phyloP scores from a whole-genome alignment of 1,140 invertebrate genomes.

The Macrotrachela quadricornifera region DNA sequence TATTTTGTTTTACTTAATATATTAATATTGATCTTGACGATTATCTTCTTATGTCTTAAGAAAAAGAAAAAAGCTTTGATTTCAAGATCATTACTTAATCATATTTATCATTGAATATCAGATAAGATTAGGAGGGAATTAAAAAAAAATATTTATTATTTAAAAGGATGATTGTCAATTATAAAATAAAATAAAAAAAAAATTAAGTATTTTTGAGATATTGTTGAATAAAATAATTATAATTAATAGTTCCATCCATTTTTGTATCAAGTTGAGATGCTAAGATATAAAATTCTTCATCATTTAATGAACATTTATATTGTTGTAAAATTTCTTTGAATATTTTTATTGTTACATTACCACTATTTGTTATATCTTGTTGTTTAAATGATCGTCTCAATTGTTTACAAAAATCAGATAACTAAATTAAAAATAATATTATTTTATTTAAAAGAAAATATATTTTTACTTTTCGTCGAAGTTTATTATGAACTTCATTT shows the following conservation, averaged over 20 bases:
- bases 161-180: too few relatives aligned
- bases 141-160: too few relatives aligned
- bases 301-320: neutral
- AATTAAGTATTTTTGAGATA: conserved; percentile 6
- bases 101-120: too few relatives aligned
- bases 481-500: neutral
- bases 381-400: conserved; percentile 1
- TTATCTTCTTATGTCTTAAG: too few relatives aligned
- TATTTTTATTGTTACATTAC: neutral
- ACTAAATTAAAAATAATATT: conserved; percentile 14
- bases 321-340: neutral
- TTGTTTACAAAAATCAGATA: conserved; percentile 12
- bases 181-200: too few relatives aligned
- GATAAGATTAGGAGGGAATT: too few relatives aligned
- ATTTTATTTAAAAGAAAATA: neutral
- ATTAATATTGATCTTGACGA: too few relatives aligned
- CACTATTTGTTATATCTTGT: conserved; percentile 1
- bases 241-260: conserved; percentile 6
- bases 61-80: too few relatives aligned
- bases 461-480: neutral
- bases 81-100: too few relatives aligned
- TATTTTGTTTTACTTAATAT: too few relatives aligned
- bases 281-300: conserved; percentile 6
- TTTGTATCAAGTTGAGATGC: conserved; percentile 5
- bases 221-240: conserved; percentile 15